Percentiles rank a stretch among this genome's conserved stretches.
Evolutionary conservation across 2,113 vertebrate species (phyloP).

Genomic region (Burhinus bistriatus): DNA sequence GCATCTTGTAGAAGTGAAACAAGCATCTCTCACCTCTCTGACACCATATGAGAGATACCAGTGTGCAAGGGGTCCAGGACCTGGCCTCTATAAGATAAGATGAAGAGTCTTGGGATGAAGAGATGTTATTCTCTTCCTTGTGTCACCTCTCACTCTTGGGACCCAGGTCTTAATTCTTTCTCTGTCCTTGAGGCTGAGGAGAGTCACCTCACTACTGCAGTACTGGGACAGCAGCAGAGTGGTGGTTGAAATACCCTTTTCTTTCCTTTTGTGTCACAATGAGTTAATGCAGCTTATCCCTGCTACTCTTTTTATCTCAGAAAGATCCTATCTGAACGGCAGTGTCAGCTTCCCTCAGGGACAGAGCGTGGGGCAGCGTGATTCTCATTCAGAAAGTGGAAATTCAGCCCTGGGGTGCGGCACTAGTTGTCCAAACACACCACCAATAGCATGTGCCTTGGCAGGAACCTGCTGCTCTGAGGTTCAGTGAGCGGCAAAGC

Average conservation of each 20-base stretch:
- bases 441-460: background rate
- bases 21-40: background rate
- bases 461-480: fast-evolving
- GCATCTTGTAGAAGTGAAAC: background rate
- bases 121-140: background rate
- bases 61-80: background rate
- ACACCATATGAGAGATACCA: background rate
- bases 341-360: background rate
- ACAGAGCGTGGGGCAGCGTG: background rate
- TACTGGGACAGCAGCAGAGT: background rate
- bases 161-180: background rate
- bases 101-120: background rate
- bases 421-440: background rate
- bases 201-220: background rate
- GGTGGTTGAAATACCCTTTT: background rate
- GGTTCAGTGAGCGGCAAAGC: background rate
- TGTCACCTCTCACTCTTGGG: background rate
- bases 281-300: background rate
- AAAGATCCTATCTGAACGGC: background rate
- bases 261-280: background rate
- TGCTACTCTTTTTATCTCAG: fast-evolving
- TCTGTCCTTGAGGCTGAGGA: background rate
- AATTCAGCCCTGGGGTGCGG: background rate
- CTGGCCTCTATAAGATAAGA: background rate
- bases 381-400: background rate